These are phyloP conservation scores for Calameuta filiformis DNA, from an alignment of 2,888 invertebrate species.

Conservation along the genomic window DNA sequence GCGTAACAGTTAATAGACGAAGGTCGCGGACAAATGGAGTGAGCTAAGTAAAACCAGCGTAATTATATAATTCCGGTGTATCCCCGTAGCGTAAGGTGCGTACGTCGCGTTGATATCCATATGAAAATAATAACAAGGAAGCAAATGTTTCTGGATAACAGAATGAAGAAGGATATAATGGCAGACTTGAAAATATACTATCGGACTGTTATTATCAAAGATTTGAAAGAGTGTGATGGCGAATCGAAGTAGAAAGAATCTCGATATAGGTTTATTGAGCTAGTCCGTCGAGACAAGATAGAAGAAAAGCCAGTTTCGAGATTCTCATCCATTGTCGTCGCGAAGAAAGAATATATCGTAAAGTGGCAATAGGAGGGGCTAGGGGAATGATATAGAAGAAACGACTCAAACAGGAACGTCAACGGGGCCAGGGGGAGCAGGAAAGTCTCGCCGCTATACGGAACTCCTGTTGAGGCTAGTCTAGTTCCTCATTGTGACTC, in stretches of 20 bases:
- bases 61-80: neutral
- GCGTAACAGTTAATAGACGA: neutral
- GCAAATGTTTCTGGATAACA: neutral
- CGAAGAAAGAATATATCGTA: neutral
- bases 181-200: neutral
- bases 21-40: neutral
- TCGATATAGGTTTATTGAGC: neutral
- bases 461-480: neutral
- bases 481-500: neutral
- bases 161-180: neutral
- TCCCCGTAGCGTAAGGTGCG: neutral
- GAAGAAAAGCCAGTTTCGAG: neutral
- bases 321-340: constrained; percentile 2
- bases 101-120: neutral
- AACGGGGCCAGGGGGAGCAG: too few relatives aligned
- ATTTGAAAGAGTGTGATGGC: neutral
- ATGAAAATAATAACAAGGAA: neutral
- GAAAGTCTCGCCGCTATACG: neutral
- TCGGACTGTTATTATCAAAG: neutral
- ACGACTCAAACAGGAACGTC: neutral
- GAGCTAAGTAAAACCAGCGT: neutral
- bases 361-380: neutral
- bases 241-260: neutral
- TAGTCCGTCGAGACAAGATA: neutral
- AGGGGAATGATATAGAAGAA: neutral